Evolutionary conservation across 2,113 vertebrate genomes (phyloP).

Genomic region (Mormyrus lacerda): DNA sequence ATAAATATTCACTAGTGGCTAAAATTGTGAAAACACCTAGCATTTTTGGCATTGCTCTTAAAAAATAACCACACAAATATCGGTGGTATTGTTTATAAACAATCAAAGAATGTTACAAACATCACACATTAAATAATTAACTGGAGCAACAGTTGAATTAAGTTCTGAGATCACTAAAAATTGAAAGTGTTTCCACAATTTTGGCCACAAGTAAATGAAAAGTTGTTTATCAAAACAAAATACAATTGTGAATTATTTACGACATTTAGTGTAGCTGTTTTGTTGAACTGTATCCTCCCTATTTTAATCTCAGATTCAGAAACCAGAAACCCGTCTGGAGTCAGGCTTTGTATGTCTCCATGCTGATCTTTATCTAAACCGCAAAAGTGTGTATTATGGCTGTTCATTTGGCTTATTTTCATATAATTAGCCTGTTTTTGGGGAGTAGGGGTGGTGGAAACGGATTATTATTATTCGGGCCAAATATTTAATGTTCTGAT

Average conservation of each 20-base stretch:
- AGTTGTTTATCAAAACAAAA: not conserved
- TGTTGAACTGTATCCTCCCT: constrained; percentile 20
- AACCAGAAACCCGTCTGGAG: constrained; percentile 27
- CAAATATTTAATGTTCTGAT: constrained; percentile 72
- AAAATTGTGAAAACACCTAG: not conserved
- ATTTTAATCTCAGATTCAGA: constrained; percentile 19
- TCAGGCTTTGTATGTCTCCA: constrained; percentile 32
- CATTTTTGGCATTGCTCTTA: not conserved
- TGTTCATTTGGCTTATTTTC: constrained; percentile 53
- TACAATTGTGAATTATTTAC: too few species aligned
- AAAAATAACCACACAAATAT: not conserved
- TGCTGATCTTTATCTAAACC: constrained; percentile 43
- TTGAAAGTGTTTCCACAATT: not conserved
- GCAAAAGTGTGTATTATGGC: constrained; percentile 42
- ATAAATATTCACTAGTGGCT: not conserved
- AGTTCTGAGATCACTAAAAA: not conserved
- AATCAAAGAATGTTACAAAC: not conserved
- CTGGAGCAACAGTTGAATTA: not conserved
- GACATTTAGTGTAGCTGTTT: not conserved
- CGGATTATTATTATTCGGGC: constrained; percentile 59
- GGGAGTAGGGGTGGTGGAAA: constrained; percentile 39
- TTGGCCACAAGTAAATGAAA: not conserved
- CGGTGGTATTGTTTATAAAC: not conserved
- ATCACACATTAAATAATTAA: not conserved
- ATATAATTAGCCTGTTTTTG: constrained; percentile 46